Evolutionary conservation across 2,797 vertebrate species (phyloP).

Genomic region (Hybognathus amarus): DNA sequence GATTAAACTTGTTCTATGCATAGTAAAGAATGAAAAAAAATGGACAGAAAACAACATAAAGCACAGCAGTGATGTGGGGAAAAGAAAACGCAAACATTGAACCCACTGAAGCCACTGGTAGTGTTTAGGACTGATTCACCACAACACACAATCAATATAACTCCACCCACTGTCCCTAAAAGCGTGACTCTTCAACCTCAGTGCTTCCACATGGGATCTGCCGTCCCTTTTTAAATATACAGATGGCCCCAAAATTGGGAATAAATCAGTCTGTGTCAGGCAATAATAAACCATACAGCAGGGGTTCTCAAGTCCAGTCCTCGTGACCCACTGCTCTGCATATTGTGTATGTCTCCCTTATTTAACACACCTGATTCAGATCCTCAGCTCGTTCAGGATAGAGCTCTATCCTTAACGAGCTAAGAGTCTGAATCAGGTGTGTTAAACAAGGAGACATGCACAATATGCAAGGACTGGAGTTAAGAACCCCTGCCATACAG

Average conservation of each 20-base stretch:
- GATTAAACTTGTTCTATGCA: not conserved
- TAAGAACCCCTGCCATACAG: no score
- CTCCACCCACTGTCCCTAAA: slow-evolving; percentile 25
- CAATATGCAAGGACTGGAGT: no score
- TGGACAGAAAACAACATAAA: not conserved
- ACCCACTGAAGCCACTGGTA: slow-evolving; percentile 4
- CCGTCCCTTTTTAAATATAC: slow-evolving; percentile 31
- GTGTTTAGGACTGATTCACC: slow-evolving; percentile 18
- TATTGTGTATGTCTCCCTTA: no score
- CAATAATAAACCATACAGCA: not conserved
- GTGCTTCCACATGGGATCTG: slow-evolving; percentile 26
- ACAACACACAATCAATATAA: slow-evolving; percentile 32
- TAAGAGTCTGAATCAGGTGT: no score
- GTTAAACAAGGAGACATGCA: no score
- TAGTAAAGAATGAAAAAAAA: not conserved
- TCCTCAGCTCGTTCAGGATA: no score
- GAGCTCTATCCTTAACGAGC: no score
- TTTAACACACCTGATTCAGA: no score
- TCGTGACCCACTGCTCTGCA: no score
- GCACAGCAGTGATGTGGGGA: not conserved
- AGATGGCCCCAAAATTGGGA: slow-evolving; percentile 26
- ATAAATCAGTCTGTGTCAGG: slow-evolving; percentile 32
- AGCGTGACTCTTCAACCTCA: not conserved
- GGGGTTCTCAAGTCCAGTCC: no score
- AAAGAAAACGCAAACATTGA: slow-evolving; percentile 10